These are phyloP conservation scores for Scomberomorus guttatus DNA, from an alignment of 2,797 vertebrate genomes.

Conservation along the genomic window DNA sequence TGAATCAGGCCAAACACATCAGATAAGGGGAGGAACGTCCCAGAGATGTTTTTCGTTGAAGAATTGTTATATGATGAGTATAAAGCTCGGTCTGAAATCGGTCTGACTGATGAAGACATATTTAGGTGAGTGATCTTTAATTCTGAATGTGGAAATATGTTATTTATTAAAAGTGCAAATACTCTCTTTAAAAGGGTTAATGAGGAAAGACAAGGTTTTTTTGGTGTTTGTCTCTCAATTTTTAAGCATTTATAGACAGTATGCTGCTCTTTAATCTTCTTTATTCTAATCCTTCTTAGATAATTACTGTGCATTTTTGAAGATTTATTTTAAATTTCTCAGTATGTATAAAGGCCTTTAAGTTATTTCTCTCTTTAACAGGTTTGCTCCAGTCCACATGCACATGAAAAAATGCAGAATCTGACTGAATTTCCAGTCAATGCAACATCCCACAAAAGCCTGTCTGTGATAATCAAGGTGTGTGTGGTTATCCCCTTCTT, in stretches of 20 bases:
- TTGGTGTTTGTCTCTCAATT: not conserved
- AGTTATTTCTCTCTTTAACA: conserved; percentile 25
- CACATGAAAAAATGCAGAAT: conserved; percentile 76
- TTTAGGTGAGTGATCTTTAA: conserved; percentile 23
- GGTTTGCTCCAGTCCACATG: conserved; percentile 20
- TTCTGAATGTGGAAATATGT: not conserved
- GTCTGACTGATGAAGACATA: not conserved
- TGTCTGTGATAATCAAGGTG: conserved; percentile 79
- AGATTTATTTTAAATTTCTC: not conserved
- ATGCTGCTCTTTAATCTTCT: not conserved
- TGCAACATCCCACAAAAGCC: conserved; percentile 54
- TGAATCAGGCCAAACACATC: not conserved
- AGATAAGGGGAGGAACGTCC: not conserved
- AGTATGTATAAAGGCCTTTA: not conserved
- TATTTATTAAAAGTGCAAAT: not conserved
- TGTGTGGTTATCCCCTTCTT: conserved; percentile 80
- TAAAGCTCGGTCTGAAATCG: not conserved
- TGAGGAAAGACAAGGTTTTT: not conserved
- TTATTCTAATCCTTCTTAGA: not conserved
- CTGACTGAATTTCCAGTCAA: conserved; percentile 69
- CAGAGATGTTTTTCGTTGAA: not conserved
- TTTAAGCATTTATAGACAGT: not conserved
- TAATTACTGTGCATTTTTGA: not conserved
- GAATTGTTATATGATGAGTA: not conserved
- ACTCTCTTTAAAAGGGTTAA: not conserved